These are phyloP conservation scores for Tarsius wallacei DNA, from an alignment of 2,797 vertebrate species.

Conservation along the genomic window DNA sequence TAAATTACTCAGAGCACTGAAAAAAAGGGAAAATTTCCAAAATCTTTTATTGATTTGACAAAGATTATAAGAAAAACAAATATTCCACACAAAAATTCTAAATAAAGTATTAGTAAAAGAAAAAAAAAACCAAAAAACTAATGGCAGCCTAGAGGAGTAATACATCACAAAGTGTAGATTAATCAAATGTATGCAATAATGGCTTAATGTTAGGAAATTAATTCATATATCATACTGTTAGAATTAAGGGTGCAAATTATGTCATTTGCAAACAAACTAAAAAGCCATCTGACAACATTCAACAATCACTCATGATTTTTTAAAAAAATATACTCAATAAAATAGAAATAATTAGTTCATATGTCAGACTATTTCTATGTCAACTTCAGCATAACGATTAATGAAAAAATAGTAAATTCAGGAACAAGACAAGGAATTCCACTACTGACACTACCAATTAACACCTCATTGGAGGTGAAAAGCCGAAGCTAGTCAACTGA, in stretches of 20 bases:
- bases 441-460: not conserved
- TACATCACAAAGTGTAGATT: not conserved
- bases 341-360: not conserved
- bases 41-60: not conserved
- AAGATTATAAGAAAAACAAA: not conserved
- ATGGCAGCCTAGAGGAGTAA: not conserved
- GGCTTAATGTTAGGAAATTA: not conserved
- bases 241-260: not conserved
- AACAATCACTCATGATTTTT: not conserved
- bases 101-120: not conserved
- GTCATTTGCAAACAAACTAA: not conserved
- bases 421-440: not conserved
- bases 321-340: not conserved
- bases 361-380: not conserved
- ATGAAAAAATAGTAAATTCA: not conserved
- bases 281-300: not conserved
- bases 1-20: not conserved
- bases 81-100: not conserved
- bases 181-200: not conserved
- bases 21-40: not conserved
- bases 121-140: not conserved
- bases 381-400: not conserved
- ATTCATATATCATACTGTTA: not conserved
- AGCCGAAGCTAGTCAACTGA: not conserved
- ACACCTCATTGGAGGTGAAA: not conserved